These are phyloP conservation scores for Sarcophilus harrisii DNA, from an alignment of 2,797 vertebrate species.

Conservation along the genomic window DNA sequence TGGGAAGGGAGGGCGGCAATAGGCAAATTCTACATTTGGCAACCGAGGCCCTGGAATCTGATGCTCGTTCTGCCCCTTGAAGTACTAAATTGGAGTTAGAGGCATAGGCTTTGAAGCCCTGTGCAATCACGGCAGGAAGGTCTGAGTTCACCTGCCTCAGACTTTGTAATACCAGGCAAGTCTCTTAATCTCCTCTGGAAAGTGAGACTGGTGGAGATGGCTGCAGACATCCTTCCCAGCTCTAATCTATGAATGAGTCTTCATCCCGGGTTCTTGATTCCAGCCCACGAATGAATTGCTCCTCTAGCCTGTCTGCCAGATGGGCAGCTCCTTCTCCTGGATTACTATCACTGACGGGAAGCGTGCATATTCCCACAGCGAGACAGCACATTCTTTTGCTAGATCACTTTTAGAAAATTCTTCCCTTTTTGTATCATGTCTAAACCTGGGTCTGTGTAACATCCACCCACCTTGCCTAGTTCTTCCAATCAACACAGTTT, in stretches of 20 bases:
- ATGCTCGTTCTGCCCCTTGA: background rate
- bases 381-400: background rate
- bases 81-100: background rate
- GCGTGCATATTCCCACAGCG: background rate
- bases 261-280: background rate
- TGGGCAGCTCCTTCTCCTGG: background rate
- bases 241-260: background rate
- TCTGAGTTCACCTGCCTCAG: background rate
- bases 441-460: background rate
- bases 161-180: background rate
- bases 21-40: background rate
- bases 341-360: background rate
- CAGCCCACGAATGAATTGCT: background rate
- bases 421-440: background rate
- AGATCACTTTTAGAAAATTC: background rate
- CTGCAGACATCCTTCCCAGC: background rate
- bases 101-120: background rate
- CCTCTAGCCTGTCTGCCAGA: background rate
- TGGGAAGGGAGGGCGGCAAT: background rate
- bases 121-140: background rate
- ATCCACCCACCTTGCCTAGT: background rate
- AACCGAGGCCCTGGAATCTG: background rate
- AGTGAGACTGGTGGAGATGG: background rate
- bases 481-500: background rate
- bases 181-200: background rate